These are phyloP conservation scores for Beris morrisii DNA, from an alignment of 2,888 invertebrate species.

Conservation along the genomic window DNA sequence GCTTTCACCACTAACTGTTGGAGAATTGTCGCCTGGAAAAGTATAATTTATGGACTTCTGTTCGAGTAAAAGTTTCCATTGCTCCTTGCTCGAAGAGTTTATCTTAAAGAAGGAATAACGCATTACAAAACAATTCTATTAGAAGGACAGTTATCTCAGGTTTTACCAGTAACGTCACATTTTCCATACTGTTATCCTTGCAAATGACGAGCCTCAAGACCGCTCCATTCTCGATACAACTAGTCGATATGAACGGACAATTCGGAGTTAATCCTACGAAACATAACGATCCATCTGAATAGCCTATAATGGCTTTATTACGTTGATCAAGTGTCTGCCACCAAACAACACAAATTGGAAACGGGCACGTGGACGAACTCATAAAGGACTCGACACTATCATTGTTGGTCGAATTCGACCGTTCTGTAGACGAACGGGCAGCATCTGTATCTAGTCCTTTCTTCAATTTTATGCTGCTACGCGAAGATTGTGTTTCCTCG, in stretches of 20 bases:
- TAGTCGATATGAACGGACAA: slow-evolving; percentile 57
- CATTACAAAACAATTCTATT: not conserved
- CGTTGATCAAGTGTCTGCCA: slow-evolving; percentile 76
- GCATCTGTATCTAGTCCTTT: slow-evolving; percentile 21
- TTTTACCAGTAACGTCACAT: slow-evolving; percentile 60
- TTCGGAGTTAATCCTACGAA: slow-evolving; percentile 56
- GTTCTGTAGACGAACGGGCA: slow-evolving; percentile 7
- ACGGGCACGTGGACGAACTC: slow-evolving; percentile 55
- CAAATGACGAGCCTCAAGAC: slow-evolving; percentile 60
- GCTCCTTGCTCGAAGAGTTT: slow-evolving; percentile 70
- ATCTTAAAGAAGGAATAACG: slow-evolving; percentile 60
- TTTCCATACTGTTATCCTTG: slow-evolving; percentile 66
- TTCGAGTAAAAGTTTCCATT: slow-evolving; percentile 82
- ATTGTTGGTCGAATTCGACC: slow-evolving; percentile 46
- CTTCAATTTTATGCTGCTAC: not conserved
- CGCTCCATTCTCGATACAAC: slow-evolving; percentile 52
- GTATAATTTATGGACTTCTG: slow-evolving; percentile 73
- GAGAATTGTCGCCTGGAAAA: slow-evolving; percentile 62
- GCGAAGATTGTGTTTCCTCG: slow-evolving; percentile 40
- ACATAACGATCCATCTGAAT: slow-evolving; percentile 63
- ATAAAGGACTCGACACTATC: slow-evolving; percentile 52
- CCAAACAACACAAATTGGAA: slow-evolving; percentile 69
- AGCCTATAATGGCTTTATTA: slow-evolving; percentile 71
- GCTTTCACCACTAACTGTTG: slow-evolving; percentile 41
- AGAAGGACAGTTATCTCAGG: not conserved